Conservation (phyloP, 2,888 invertebrate species). For the Podabrus alpinus region DNA sequence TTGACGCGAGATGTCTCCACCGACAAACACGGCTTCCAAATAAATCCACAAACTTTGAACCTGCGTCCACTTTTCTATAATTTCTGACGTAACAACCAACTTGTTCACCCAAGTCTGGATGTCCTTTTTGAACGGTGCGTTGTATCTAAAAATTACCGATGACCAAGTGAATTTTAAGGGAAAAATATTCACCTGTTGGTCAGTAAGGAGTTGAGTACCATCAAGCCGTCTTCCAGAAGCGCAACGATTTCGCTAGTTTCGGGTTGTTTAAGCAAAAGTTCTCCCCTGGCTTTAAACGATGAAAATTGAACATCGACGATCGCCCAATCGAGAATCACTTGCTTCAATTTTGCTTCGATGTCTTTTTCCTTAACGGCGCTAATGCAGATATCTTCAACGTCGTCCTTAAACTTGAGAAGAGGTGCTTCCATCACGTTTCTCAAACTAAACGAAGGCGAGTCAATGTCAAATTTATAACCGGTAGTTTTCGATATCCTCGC, state of each 20-base stretch:
- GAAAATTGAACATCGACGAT: conserved; percentile 72
- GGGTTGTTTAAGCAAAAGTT: conserved; percentile 74
- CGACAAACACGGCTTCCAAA: conserved; percentile 88
- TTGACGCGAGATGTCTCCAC: conserved; percentile 88
- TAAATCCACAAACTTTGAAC: conserved; percentile 92
- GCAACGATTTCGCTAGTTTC: conserved; percentile 80
- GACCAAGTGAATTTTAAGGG: background rate
- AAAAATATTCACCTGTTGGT: conserved; percentile 70
- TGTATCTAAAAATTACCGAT: conserved; percentile 63
- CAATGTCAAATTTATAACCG: conserved; percentile 73
- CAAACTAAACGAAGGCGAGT: conserved; percentile 78
- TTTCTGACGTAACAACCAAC: conserved; percentile 78
- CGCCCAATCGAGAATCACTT: conserved; percentile 81
- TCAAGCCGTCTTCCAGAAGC: conserved; percentile 80
- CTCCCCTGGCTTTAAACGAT: conserved; percentile 80
- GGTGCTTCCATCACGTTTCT: conserved; percentile 86
- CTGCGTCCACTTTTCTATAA: conserved; percentile 82
- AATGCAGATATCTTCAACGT: conserved; percentile 89
- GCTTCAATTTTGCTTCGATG: conserved; percentile 85
- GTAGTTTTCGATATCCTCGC: conserved; percentile 62
- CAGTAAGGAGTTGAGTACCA: conserved; percentile 82
- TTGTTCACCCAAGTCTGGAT: conserved; percentile 82
- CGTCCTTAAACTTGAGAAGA: conserved; percentile 78
- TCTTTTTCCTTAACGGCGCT: conserved; percentile 90
- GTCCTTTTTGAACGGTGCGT: conserved; percentile 82